A percentile compares a stretch with the other conserved stretches of the same genome.
phyloP scores from a whole-genome alignment of 92 coral and sea anemone species.

The Epizoanthus scotinus region DNA sequence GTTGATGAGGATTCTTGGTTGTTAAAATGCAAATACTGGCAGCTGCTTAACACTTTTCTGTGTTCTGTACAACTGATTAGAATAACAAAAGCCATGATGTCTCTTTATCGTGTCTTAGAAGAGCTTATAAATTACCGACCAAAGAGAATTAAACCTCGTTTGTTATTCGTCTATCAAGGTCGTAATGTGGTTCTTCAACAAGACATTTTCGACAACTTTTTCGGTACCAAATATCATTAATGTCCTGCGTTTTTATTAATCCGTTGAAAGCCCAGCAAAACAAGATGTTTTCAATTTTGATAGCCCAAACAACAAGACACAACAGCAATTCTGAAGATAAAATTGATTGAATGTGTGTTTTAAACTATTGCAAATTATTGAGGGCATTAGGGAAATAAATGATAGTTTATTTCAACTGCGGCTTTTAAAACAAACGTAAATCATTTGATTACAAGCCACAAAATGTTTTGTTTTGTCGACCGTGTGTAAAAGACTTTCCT shows the following conservation, averaged over 20 bases:
- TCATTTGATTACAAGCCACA: conserved; percentile 7
- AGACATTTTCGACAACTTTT: conserved; percentile 20
- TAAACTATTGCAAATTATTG: conserved; percentile 28
- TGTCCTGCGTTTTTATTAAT: conserved; percentile 9
- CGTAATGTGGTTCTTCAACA: conserved; percentile 26
- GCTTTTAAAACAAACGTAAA: conserved; percentile 25
- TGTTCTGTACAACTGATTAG: conserved; percentile 53
- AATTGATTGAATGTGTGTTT: conserved; percentile 31
- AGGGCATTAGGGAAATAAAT: conserved; percentile 34
- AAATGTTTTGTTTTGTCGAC: conserved; percentile 15
- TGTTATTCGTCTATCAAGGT: not conserved
- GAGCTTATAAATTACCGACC: conserved; percentile 32
- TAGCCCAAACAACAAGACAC: conserved; percentile 18
- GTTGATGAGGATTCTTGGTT: conserved; percentile 49
- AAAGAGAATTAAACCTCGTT: conserved; percentile 4
- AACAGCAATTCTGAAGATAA: conserved; percentile 34
- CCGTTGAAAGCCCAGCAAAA: conserved; percentile 18
- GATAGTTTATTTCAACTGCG: conserved; percentile 30
- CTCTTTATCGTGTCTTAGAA: conserved; percentile 22
- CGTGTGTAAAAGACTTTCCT: conserved; percentile 41
- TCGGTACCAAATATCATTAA: conserved; percentile 6
- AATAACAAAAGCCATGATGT: conserved; percentile 54
- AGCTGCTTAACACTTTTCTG: conserved; percentile 53
- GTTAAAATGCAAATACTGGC: conserved; percentile 71
- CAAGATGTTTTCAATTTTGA: conserved; percentile 18